Percentiles rank a stretch among this genome's conserved stretches.
These are phyloP conservation scores for Columba guinea DNA, from an alignment of 2,797 vertebrate species.

Conservation along the genomic window DNA sequence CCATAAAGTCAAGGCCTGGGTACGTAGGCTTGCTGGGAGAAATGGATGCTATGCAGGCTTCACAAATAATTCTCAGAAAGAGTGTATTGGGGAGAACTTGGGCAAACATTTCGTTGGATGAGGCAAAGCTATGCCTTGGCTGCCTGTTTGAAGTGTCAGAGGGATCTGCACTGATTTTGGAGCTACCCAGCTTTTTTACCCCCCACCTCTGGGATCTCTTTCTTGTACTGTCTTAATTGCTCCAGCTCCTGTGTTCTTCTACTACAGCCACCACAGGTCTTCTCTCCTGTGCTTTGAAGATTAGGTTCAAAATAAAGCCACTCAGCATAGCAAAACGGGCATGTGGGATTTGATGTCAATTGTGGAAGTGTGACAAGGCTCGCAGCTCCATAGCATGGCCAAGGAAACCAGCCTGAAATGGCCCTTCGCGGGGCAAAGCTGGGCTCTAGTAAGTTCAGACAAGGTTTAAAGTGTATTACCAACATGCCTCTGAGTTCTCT, in stretches of 20 bases:
- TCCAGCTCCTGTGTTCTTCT: neutral
- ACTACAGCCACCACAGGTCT: neutral
- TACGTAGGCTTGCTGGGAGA: constrained; percentile 1
- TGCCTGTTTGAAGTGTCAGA: neutral
- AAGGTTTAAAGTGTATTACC: neutral
- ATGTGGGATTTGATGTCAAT: neutral
- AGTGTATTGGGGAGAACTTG: neutral
- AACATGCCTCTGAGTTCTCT: neutral
- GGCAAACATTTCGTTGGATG: neutral
- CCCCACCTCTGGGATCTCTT: neutral
- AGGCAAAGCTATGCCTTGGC: neutral
- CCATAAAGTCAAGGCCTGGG: neutral
- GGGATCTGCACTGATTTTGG: neutral
- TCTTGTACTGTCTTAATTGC: neutral
- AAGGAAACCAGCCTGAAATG: neutral
- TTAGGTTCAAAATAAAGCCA: neutral
- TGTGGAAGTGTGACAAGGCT: neutral
- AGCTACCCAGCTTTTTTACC: neutral
- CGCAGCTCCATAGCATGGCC: accelerated
- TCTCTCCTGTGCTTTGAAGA: neutral
- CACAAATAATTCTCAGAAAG: neutral
- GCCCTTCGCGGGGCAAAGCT: accelerated
- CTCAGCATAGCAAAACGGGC: neutral
- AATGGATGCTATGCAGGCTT: neutral
- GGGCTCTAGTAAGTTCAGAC: neutral